Percentiles rank a stretch among this genome's conserved stretches.
Conservation (phyloP, 2,888 invertebrate species). For the Julus scanicus region DNA sequence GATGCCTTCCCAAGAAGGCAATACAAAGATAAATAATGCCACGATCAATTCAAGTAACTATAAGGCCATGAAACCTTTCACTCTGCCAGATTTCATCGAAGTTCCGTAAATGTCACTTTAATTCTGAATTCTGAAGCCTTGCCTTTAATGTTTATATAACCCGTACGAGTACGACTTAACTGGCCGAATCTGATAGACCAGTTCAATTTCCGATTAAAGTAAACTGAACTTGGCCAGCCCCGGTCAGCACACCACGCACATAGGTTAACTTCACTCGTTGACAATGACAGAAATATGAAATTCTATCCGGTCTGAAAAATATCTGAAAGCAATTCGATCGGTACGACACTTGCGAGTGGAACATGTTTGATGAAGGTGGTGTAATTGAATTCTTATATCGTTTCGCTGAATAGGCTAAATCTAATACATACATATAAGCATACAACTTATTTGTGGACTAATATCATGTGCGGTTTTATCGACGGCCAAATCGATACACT, state of each 20-base stretch:
- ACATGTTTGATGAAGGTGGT: neutral
- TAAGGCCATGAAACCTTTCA: slow-evolving; percentile 21
- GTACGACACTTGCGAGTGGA: neutral
- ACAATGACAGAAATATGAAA: slow-evolving; percentile 27
- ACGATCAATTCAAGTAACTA: neutral
- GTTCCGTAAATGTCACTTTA: neutral
- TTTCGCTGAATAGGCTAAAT: slow-evolving; percentile 9
- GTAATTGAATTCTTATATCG: slow-evolving; percentile 27
- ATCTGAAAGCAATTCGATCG: slow-evolving; percentile 7
- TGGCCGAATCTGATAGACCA: slow-evolving; percentile 28
- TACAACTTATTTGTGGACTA: neutral
- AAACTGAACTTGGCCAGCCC: slow-evolving; percentile 21
- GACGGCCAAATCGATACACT: neutral
- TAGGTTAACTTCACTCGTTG: neutral
- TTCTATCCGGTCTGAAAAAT: slow-evolving; percentile 20
- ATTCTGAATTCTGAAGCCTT: neutral
- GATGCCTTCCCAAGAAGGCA: neutral
- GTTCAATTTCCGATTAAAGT: slow-evolving; percentile 33
- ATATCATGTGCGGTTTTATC: neutral
- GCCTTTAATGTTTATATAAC: slow-evolving; percentile 1
- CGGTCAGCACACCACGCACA: neutral
- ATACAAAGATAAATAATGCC: slow-evolving; percentile 16
- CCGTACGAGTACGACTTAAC: slow-evolving; percentile 4
- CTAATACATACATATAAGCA: neutral
- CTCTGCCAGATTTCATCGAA: slow-evolving; percentile 1